phyloP scores from a whole-genome alignment of 2,113 vertebrate genomes.

The Entomyzon cyanotis region DNA sequence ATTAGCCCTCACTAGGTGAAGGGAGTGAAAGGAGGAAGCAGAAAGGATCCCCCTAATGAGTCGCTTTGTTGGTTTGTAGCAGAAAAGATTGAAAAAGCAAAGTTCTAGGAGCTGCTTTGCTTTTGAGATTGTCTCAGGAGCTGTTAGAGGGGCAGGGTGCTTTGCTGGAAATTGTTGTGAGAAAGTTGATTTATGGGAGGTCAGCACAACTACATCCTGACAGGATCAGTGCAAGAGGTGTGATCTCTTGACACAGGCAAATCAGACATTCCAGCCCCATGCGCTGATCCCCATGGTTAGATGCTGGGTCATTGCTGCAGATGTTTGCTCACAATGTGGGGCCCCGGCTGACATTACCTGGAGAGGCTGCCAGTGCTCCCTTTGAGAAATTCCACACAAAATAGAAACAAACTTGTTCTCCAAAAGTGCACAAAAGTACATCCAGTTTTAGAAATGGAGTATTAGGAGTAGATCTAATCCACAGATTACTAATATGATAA shows the following conservation, averaged over 20 bases:
- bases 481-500: not conserved
- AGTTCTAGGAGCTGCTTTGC: not conserved
- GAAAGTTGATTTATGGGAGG: not conserved
- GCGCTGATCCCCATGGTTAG: rapidly evolving
- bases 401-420: not conserved
- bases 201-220: not conserved
- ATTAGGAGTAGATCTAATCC: not conserved
- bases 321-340: rapidly evolving
- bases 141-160: not conserved
- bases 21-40: not conserved
- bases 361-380: not conserved
- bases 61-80: not conserved
- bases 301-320: not conserved
- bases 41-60: not conserved
- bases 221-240: not conserved
- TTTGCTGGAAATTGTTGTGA: not conserved
- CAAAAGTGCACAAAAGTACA: not conserved
- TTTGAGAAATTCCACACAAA: not conserved
- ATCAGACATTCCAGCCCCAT: not conserved
- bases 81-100: not conserved
- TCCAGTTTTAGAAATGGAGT: not conserved
- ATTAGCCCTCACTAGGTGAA: not conserved
- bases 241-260: not conserved
- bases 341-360: not conserved
- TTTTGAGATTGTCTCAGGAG: not conserved